phyloP scores from a whole-genome alignment of 2,888 invertebrate genomes.

The Athrips mouffetella region DNA sequence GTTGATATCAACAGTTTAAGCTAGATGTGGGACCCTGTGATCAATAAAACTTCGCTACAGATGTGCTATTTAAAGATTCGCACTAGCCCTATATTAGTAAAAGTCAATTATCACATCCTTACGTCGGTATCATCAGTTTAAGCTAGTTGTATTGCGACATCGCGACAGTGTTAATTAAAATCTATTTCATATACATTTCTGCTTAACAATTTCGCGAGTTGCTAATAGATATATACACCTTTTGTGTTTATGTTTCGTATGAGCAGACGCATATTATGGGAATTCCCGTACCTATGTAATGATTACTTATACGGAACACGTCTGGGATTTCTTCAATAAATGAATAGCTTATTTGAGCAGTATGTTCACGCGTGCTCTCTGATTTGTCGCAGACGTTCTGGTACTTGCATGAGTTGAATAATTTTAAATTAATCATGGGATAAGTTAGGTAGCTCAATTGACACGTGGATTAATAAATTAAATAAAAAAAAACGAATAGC shows the following conservation, averaged over 20 bases:
- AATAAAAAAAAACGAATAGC: too few relatives aligned
- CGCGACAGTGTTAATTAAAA: too few relatives aligned
- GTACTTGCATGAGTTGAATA: slow-evolving; percentile 47
- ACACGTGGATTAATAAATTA: slow-evolving; percentile 8
- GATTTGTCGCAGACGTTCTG: slow-evolving; percentile 42
- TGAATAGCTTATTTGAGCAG: slow-evolving; percentile 46
- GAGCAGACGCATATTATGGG: background rate
- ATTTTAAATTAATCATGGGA: slow-evolving; percentile 29
- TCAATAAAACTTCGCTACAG: too few relatives aligned
- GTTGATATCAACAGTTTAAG: too few relatives aligned
- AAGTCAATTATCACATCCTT: background rate
- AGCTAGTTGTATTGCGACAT: background rate
- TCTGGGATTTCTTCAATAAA: slow-evolving; percentile 41
- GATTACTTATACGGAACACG: slow-evolving; percentile 3
- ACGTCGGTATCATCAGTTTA: too few relatives aligned
- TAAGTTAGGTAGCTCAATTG: background rate
- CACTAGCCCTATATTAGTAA: background rate
- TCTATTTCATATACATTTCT: too few relatives aligned
- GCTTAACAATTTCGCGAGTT: too few relatives aligned
- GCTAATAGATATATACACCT: too few relatives aligned
- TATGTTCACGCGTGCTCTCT: slow-evolving; percentile 43
- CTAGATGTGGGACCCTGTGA: too few relatives aligned
- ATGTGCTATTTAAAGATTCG: too few relatives aligned
- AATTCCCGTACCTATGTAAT: slow-evolving; percentile 3
- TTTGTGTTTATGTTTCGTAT: background rate